These are phyloP conservation scores for Loripinus fragilis DNA, from an alignment of 2,888 invertebrate genomes.

Conservation along the genomic window DNA sequence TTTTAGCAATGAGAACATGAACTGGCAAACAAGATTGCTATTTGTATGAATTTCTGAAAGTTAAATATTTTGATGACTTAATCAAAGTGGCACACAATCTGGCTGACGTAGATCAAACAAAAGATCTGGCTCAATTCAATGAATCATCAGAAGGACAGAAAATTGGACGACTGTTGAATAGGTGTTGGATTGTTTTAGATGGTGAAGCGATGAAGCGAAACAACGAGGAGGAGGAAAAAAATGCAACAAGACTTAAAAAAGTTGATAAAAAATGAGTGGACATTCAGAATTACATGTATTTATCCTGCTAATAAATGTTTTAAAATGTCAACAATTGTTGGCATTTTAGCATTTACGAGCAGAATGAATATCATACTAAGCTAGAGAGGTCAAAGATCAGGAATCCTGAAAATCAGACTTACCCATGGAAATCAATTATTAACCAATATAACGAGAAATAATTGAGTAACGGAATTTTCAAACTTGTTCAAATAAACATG, in stretches of 20 bases:
- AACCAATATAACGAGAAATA: too few relatives aligned
- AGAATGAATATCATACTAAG: too few relatives aligned
- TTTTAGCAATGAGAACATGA: background rate
- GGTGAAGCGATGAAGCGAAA: background rate
- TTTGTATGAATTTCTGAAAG: background rate
- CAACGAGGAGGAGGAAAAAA: background rate
- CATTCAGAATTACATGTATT: too few relatives aligned
- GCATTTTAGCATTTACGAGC: too few relatives aligned
- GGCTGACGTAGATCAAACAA: background rate
- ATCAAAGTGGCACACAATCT: background rate
- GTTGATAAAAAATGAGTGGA: background rate
- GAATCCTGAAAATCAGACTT: too few relatives aligned
- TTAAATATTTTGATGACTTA: background rate
- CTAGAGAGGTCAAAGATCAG: too few relatives aligned
- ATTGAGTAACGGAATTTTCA: too few relatives aligned
- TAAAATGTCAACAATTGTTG: too few relatives aligned
- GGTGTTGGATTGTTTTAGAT: background rate
- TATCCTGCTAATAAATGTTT: too few relatives aligned
- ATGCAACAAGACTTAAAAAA: background rate
- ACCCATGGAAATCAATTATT: too few relatives aligned
- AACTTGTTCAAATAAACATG: too few relatives aligned
- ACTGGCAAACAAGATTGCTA: background rate
- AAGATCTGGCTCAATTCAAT: background rate
- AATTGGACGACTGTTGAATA: background rate
- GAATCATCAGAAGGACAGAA: background rate